Base-by-base conservation (phyloP, 1,140 invertebrate species). In the Caerostris extrusa region DNA sequence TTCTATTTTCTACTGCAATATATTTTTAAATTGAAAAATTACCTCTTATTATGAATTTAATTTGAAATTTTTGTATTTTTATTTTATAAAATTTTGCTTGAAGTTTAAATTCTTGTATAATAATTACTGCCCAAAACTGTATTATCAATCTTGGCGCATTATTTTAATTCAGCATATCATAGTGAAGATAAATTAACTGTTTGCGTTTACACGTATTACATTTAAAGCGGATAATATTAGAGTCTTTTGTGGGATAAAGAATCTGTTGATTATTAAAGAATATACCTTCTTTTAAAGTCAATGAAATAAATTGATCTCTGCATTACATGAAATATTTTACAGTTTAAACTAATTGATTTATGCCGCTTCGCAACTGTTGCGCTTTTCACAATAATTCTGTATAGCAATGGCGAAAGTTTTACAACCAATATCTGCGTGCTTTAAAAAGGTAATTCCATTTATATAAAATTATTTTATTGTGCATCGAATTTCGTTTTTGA, bases 351-450 rank as follows among this genome's bases (percentile, higher is more conserved):
- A 8, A 50, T 69, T 10, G 19, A 34, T 77, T 34, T 77, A 77
- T 77, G 71, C 71, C n/a, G 55, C 83, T 10, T 85, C 7, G 7
- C 3, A 85, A 85, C 56, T 85, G 57, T 85, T 60, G 83, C 56
- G n/a, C 60, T 67, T 88, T 50, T 14, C 34, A 67, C 14, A 55
- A 17, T 88, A 53, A 64, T 57, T 67, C 34, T 82, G 50, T 34
- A 19, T 57, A 50, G 5, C 90, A 81, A 91, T 91, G 90, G 90
- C 90, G 10, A 91, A 91, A 91, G 69, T 91, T 82, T 91, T 91
- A 50, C 69, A 82, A 91, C 90, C 90, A 55, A 82, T 91, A 64
- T 81, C 90, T 82, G 90, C 90, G 34, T 91, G 90, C 58, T 60
- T 91, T n/a, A 91, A 82, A 91, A 91, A 91, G 55, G 90, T 91